Conservation (phyloP, 1,140 invertebrate genomes). For the Drosophila neocordata region DNA sequence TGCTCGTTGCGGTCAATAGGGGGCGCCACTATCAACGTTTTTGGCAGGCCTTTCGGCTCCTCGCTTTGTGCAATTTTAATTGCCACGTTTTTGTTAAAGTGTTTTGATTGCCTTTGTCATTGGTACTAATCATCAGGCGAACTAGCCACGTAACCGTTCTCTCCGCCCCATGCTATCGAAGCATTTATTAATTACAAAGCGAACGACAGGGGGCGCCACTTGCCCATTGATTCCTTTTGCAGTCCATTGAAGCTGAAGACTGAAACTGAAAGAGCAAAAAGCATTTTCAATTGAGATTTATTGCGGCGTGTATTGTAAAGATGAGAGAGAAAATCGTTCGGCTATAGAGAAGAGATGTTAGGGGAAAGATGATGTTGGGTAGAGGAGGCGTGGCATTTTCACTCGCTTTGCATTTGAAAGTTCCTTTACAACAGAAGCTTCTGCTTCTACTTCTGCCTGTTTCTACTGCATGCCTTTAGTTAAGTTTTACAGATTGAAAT, state of each 20-base stretch:
- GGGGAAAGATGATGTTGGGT: not conserved
- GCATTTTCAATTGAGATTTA: slow-evolving; percentile 80
- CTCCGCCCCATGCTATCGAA: slow-evolving; percentile 16
- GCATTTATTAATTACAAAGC: slow-evolving; percentile 77
- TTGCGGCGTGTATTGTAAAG: slow-evolving; percentile 68
- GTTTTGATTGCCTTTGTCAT: slow-evolving; percentile 80
- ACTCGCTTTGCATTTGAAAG: slow-evolving; percentile 72
- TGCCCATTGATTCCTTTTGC: slow-evolving; percentile 76
- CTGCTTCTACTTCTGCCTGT: slow-evolving; percentile 12
- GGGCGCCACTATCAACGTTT: slow-evolving; percentile 41
- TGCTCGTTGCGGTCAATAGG: slow-evolving; percentile 65
- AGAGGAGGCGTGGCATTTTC: slow-evolving; percentile 36
- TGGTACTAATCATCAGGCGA: slow-evolving; percentile 70
- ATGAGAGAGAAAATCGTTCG: not conserved
- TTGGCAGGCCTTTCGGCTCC: slow-evolving; percentile 14
- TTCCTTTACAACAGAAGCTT: slow-evolving; percentile 38
- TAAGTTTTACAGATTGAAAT: slow-evolving; percentile 78
- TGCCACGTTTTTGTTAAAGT: slow-evolving; percentile 71
- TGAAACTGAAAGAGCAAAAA: slow-evolving; percentile 70
- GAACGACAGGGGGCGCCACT: slow-evolving; percentile 54
- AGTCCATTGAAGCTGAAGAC: slow-evolving; percentile 65
- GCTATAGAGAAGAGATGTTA: not conserved
- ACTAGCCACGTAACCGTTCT: slow-evolving; percentile 34
- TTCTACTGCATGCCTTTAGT: slow-evolving; percentile 59
- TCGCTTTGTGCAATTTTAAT: slow-evolving; percentile 76